Conservation (phyloP, 2,797 vertebrate species). For the Etheostoma nigrum region DNA sequence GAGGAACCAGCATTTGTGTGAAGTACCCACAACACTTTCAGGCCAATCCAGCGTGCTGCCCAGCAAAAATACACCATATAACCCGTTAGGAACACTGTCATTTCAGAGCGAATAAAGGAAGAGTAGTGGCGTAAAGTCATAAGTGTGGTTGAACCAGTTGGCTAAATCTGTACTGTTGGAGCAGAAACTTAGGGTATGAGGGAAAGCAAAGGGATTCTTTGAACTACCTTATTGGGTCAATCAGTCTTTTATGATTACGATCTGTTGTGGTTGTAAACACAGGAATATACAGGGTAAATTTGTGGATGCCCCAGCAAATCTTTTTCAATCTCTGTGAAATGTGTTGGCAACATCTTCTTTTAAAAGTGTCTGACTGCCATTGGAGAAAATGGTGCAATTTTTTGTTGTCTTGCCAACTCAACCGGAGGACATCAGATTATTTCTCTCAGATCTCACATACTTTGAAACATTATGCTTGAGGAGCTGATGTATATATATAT, state of each 20-base stretch:
- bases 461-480: neutral
- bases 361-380: neutral
- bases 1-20: slow-evolving; percentile 39
- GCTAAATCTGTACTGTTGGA: neutral
- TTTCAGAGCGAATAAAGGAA: slow-evolving; percentile 30
- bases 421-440: neutral
- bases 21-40: slow-evolving; percentile 53
- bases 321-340: neutral
- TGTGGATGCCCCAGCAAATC: neutral
- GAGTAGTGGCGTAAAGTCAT: neutral
- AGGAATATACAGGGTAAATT: slow-evolving; percentile 44
- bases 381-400: neutral
- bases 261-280: neutral
- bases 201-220: slow-evolving; percentile 19
- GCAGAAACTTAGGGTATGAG: slow-evolving; percentile 6
- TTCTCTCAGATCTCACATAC: neutral
- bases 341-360: neutral
- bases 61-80: slow-evolving; percentile 56
- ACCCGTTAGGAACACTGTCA: slow-evolving; percentile 49
- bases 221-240: neutral
- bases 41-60: slow-evolving; percentile 60
- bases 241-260: neutral
- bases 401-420: neutral
- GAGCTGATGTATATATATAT: too few species aligned
- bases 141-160: neutral